Evolutionary conservation across 2,888 invertebrate genomes (phyloP), one percentile per base, ranked within the genome.

Genomic region (Andrena camellia): DNA sequence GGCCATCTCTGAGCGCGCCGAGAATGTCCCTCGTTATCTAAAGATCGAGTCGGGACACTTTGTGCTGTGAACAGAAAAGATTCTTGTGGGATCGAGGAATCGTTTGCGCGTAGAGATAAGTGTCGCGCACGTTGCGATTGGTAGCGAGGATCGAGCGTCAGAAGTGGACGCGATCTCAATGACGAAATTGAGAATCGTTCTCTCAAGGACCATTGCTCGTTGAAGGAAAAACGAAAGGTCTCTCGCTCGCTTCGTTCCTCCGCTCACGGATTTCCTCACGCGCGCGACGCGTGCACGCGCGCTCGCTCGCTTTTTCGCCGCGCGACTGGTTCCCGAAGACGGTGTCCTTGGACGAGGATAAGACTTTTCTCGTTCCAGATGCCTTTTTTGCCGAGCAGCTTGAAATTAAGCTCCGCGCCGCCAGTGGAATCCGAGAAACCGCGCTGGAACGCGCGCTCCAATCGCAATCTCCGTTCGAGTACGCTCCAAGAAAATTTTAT

Each of bases 201-300:
- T 90, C 91, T 93, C 93, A 93, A 93, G 93, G 93, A 91, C 91
- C 87, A 54, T 72, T 83, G 67, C 68, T 90, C 91, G 86, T 89
- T 89, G 93, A 91, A 89, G 92, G 93, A 92, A 93, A 94, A 94
- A 93, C 91, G 94, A 94, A 93, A 94, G 93, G 93, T 35, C 50
- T 7, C 23, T 63, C 66, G 26, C 50, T 50, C 35, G 57, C 17
- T 57, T 59, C 63, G 68, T 66, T 70, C 54, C 72, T 54, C 35
- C 68, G 71, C 62, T 69, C 84, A 35, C 66, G 78, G 67, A 62
- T 83, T 84, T 84, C 73, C 73, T 76, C 81, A 50, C 66, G 42
- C 54, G 48, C 52, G 33, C 33, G 26, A 66, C 54, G 20, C 29
- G 26, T 35, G 23, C 77, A 33, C 62, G 75, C 75, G 71, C 50